Conservation (phyloP, 1,140 invertebrate species). For the Lysiphlebus fabarum region DNA sequence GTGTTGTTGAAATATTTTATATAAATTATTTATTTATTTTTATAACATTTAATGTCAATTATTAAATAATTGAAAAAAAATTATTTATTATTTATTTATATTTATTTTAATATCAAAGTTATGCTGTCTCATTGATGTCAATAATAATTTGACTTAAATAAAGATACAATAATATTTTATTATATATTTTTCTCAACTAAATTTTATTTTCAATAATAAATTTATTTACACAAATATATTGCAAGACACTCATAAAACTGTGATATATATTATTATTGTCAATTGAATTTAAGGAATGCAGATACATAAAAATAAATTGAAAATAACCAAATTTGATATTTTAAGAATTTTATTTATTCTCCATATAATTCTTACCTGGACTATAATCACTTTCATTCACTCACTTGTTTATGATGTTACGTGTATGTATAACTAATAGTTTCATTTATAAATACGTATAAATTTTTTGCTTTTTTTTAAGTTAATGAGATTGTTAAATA, state of each 20-base stretch:
- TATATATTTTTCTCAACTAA: constrained; percentile 1
- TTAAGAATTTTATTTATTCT: constrained; percentile 3
- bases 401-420: not conserved
- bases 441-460: too few relatives aligned
- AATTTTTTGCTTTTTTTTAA: too few relatives aligned
- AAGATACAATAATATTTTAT: constrained; percentile 10
- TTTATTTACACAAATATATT: too few relatives aligned
- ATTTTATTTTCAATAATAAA: not conserved
- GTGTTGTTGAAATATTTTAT: not conserved
- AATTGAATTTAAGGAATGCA: constrained; percentile 21
- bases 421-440: constrained; percentile 1
- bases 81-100: not conserved
- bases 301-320: constrained; percentile 18
- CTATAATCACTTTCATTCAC: constrained; percentile 1
- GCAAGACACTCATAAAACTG: not conserved
- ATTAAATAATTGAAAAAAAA: not conserved
- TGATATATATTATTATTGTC: constrained; percentile 1
- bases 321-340: not conserved
- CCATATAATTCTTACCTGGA: constrained; percentile 6
- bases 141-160: constrained; percentile 6
- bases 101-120: not conserved
- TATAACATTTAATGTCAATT: not conserved
- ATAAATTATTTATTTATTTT: not conserved
- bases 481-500: too few relatives aligned
- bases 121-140: constrained; percentile 15